phyloP scores from a whole-genome alignment of 2,888 invertebrate genomes.

The Noctua pronuba region DNA sequence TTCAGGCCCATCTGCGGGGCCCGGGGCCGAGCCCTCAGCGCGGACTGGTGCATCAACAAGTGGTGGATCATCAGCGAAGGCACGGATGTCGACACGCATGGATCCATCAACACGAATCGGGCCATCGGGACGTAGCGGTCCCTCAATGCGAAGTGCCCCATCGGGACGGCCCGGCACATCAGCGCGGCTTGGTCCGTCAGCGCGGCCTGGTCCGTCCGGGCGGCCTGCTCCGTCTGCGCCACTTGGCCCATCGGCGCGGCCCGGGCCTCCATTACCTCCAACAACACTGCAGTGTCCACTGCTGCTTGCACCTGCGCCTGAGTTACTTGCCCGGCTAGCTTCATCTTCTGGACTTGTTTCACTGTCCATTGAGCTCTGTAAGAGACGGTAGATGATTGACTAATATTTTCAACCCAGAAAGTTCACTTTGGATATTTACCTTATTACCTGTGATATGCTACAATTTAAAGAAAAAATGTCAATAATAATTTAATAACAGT shows the following conservation, averaged over 20 bases:
- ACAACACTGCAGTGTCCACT: conserved; percentile 75
- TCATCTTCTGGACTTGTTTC: conserved; percentile 88
- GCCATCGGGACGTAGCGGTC: conserved; percentile 31
- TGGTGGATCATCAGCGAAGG: conserved; percentile 34
- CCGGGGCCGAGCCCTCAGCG: background rate
- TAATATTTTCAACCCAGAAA: background rate
- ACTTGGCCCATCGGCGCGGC: conserved; percentile 11
- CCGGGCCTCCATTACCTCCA: conserved; percentile 50
- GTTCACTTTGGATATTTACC: background rate
- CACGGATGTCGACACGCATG: conserved; percentile 43
- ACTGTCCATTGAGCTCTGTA: conserved; percentile 85
- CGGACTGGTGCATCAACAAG: conserved; percentile 10
- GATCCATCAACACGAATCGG: conserved; percentile 64
- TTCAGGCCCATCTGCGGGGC: background rate
- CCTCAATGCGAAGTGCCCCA: conserved; percentile 21
- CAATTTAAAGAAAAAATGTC: too few relatives aligned
- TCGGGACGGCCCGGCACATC: background rate
- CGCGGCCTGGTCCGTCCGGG: conserved; percentile 1
- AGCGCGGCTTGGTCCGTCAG: conserved; percentile 13
- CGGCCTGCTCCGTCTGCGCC: conserved; percentile 9
- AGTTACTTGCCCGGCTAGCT: conserved; percentile 81
- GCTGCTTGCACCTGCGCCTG: conserved; percentile 80
- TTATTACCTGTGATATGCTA: too few relatives aligned
- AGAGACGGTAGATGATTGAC: conserved; percentile 15
- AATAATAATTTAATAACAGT: too few relatives aligned